Evolutionary conservation across 2,797 vertebrate species (phyloP), one percentile per base, ranked within the genome.

Genomic region (Monodelphis domestica): DNA sequence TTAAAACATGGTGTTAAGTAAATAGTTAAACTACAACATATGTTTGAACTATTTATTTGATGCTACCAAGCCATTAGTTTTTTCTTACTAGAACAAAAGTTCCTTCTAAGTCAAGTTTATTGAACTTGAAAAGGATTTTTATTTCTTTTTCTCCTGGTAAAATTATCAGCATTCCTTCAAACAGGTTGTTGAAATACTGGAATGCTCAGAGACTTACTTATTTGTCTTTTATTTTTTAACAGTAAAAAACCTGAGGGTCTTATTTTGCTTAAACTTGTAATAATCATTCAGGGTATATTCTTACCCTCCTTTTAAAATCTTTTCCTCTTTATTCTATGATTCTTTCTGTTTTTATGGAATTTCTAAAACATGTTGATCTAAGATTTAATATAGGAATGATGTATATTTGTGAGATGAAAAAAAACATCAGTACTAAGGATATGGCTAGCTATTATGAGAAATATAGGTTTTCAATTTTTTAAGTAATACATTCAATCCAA

Each of bases 71-170:
- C 87, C 90, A 53, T 54, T 50, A 9, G 56, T 88, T 51, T 50
- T 92, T 56, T 1, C 0, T 89, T 88, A 15, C 24, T 4, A 3
- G 15, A 70, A 70, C 15, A 63, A 63, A 94, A 90, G 95, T 54
- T 28, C 1, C 0, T 91, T 92, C 95, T 17, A 89, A 28, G 45
- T 92, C 30, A 95, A 90, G 38, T 70, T 92, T n/a, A 30, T 87
- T 12, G 89, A 51, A 89, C 91, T 92, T 87, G 94, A 3, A n/a
- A 70, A 70, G 59, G 9, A 90, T 89, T 92, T 97, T 90, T 78
- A 50, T 94, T 12, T 33, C 78, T 56, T 10, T 10, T 89, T 91
- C 55, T 24, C 21, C 54, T 87, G 14, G 88, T 89, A 57, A 10
- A 91, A 89, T 84, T 10, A 91, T 70, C 4, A 17, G n/a, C 7